These are phyloP conservation scores for Bathynomus jamesi DNA, from an alignment of 1,140 invertebrate genomes.

Conservation along the genomic window DNA sequence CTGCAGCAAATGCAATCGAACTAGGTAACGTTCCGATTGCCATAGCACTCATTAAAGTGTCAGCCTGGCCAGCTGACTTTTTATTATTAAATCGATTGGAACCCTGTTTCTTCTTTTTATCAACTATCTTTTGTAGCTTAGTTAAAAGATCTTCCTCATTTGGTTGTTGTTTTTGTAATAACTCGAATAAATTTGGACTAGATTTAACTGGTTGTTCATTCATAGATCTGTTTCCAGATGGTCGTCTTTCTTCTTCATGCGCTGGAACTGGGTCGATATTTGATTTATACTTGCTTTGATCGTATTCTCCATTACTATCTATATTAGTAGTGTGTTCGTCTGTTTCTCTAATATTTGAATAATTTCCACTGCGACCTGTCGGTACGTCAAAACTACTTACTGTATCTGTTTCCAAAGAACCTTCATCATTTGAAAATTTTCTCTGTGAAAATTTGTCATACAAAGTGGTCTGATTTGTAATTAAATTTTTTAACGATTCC, in stretches of 20 bases:
- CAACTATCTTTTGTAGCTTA: neutral
- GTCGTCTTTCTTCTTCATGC: neutral
- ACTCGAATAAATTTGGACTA: neutral
- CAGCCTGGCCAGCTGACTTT: neutral
- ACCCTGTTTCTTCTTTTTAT: neutral
- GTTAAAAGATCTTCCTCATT: neutral
- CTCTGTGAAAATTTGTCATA: neutral
- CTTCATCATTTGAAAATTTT: neutral
- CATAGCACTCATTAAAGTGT: constrained; percentile 27
- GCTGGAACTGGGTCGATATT: neutral
- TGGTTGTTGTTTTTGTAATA: neutral
- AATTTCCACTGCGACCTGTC: neutral
- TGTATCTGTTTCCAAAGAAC: neutral
- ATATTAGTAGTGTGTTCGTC: too few species aligned
- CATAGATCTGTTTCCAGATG: neutral
- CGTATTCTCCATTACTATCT: neutral
- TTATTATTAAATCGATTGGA: neutral
- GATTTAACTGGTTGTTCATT: neutral
- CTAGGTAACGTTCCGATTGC: constrained; percentile 32
- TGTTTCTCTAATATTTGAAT: too few species aligned
- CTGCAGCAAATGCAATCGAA: constrained; percentile 29
- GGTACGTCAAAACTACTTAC: neutral
- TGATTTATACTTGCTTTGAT: neutral
- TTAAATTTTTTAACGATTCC: constrained; percentile 15
- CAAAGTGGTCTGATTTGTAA: neutral